These are phyloP conservation scores for Drosophila serrata DNA, from an alignment of 1,140 invertebrate genomes.

Conservation along the genomic window DNA sequence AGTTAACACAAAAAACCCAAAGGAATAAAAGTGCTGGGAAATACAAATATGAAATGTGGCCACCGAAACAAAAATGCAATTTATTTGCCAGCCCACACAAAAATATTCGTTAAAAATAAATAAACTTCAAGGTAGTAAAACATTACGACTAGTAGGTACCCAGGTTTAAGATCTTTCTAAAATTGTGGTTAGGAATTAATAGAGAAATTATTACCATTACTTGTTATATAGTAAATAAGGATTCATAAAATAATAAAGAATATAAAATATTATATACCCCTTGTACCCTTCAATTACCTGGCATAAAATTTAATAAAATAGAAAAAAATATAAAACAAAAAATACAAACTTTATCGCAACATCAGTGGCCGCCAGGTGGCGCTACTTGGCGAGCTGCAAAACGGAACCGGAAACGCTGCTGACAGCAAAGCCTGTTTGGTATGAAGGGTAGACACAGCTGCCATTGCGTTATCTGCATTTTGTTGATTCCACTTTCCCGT, in stretches of 20 bases:
- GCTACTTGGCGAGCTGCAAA: conserved; percentile 46
- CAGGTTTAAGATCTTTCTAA: neutral
- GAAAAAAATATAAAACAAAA: neutral
- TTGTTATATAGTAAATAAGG: neutral
- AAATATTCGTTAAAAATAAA: neutral
- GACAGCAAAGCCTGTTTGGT: conserved; percentile 60
- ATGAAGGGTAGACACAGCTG: conserved; percentile 42
- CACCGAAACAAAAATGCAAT: conserved; percentile 73
- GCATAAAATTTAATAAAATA: neutral
- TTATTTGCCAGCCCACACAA: conserved; percentile 50
- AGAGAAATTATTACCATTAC: neutral
- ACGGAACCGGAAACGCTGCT: conserved; percentile 70
- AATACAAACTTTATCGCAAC: conserved; percentile 35
- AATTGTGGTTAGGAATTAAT: neutral
- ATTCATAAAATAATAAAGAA: conserved; percentile 6
- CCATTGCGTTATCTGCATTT: conserved; percentile 61
- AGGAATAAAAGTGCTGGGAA: conserved; percentile 28
- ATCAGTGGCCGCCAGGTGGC: conserved; percentile 65
- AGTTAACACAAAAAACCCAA: conserved; percentile 15
- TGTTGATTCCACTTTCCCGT: conserved; percentile 12
- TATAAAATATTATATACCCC: conserved; percentile 13
- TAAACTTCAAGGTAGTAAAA: neutral
- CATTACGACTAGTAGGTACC: neutral
- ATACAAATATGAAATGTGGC: conserved; percentile 57
- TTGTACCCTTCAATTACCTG: neutral